Evolutionary conservation across 1,140 invertebrate genomes (phyloP).

Genomic region (Temnothorax nylanderi): DNA sequence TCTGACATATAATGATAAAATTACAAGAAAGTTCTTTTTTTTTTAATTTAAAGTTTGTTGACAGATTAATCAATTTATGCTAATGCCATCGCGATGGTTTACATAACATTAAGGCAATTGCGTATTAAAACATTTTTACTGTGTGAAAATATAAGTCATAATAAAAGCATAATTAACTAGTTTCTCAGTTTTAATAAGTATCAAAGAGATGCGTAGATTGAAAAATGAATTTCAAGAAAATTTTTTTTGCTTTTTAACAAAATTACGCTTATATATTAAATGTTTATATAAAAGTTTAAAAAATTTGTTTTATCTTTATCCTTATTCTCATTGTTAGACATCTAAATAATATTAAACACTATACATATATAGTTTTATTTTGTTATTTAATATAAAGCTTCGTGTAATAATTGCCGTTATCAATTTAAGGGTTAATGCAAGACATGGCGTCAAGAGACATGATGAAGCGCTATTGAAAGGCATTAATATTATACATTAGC

Average conservation of each 20-base stretch:
- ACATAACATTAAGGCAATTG: not conserved
- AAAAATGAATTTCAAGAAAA: not conserved
- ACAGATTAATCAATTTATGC: not conserved
- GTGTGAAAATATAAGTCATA: not conserved
- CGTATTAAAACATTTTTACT: not conserved
- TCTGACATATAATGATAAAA: constrained; percentile 4
- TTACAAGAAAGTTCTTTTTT: not conserved
- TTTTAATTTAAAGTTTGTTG: not conserved
- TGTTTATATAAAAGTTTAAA: too few relatives aligned
- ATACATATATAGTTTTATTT: not conserved
- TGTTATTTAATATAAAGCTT: not conserved
- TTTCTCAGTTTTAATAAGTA: not conserved
- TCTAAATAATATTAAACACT: not conserved
- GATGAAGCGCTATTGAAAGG: not conserved
- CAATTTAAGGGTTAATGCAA: not conserved
- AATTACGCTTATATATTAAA: not conserved
- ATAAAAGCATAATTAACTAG: not conserved
- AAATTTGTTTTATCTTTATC: not conserved
- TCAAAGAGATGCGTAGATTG: not conserved
- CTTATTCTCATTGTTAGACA: not conserved
- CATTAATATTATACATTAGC: constrained; percentile 33
- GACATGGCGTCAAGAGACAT: not conserved
- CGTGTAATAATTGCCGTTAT: not conserved
- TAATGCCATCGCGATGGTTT: not conserved
- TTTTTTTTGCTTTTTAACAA: not conserved